Evolutionary conservation across 2,888 invertebrate genomes (phyloP).

Genomic region (Iphiclides podalirius): DNA sequence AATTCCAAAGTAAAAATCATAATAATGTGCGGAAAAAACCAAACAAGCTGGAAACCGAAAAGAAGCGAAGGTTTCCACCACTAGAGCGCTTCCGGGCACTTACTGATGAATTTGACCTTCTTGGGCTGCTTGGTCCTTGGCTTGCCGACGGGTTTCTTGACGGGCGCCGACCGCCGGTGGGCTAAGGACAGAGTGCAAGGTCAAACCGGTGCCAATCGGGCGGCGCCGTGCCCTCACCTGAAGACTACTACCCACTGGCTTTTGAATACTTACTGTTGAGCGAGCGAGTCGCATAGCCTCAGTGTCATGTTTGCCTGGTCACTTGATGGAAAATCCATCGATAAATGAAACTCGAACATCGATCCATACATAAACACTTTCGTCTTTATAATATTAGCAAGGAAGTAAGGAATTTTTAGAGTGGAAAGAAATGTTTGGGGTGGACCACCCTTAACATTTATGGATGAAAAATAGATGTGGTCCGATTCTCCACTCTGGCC

Average conservation of each 20-base stretch:
- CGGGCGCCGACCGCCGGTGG: conserved; percentile 81
- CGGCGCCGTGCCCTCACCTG: conserved; percentile 21
- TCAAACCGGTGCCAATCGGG: conserved; percentile 37
- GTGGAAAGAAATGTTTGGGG: no score
- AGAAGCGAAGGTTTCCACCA: neutral
- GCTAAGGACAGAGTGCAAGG: conserved; percentile 45
- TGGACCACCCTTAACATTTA: no score
- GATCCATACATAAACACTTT: no score
- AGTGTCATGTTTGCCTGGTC: conserved; percentile 16
- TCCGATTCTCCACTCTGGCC: no score
- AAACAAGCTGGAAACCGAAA: no score
- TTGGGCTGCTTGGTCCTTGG: conserved; percentile 93
- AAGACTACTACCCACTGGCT: conserved; percentile 24
- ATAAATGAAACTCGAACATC: no score
- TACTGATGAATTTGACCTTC: conserved; percentile 95
- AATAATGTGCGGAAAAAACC: no score
- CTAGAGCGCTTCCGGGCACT: conserved; percentile 70
- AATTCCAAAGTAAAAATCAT: no score
- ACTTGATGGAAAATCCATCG: no score
- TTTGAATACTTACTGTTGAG: conserved; percentile 8
- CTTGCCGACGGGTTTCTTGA: conserved; percentile 89
- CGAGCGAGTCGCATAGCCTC: neutral
- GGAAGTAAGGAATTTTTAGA: no score
- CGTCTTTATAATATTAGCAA: no score
- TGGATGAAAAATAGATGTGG: no score